A percentile compares a stretch with the other conserved stretches of the same genome.
These are phyloP conservation scores for Linnaemya tessellans DNA, from an alignment of 2,888 invertebrate genomes.

Conservation along the genomic window DNA sequence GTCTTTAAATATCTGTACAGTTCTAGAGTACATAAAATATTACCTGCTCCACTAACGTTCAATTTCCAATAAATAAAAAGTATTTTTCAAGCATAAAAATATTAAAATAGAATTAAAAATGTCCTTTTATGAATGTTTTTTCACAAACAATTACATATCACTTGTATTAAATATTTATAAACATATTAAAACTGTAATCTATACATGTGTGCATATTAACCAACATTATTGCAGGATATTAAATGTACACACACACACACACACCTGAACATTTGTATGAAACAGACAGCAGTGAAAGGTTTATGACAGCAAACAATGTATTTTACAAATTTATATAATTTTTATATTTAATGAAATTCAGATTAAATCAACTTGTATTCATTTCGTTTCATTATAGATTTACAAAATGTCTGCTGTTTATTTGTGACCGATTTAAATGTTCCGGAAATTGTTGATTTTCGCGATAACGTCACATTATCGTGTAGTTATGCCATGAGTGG, in stretches of 20 bases:
- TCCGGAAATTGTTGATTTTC: conserved; percentile 84
- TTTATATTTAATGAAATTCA: conserved; percentile 13
- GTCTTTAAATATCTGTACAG: too few species aligned
- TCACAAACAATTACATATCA: background rate
- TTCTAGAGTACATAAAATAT: too few species aligned
- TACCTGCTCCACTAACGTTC: too few species aligned
- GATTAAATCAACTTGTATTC: conserved; percentile 29
- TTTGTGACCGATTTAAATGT: conserved; percentile 83
- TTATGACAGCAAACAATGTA: background rate
- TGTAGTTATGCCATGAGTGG: conserved; percentile 84
- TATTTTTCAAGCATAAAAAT: background rate
- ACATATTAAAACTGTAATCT: background rate
- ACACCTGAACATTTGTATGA: background rate
- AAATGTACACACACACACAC: conserved; percentile 1
- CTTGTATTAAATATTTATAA: conserved; percentile 13
- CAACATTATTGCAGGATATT: conserved; percentile 35
- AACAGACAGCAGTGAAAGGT: background rate
- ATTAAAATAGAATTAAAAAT: too few species aligned
- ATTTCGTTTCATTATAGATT: conserved; percentile 75
- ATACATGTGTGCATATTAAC: background rate
- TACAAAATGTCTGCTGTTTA: conserved; percentile 77
- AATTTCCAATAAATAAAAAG: background rate
- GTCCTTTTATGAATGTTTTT: background rate
- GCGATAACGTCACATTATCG: conserved; percentile 83
- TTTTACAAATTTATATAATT: background rate